Evolutionary conservation across 2,113 vertebrate genomes (phyloP).

Genomic region (Phalacrocorax carbo): DNA sequence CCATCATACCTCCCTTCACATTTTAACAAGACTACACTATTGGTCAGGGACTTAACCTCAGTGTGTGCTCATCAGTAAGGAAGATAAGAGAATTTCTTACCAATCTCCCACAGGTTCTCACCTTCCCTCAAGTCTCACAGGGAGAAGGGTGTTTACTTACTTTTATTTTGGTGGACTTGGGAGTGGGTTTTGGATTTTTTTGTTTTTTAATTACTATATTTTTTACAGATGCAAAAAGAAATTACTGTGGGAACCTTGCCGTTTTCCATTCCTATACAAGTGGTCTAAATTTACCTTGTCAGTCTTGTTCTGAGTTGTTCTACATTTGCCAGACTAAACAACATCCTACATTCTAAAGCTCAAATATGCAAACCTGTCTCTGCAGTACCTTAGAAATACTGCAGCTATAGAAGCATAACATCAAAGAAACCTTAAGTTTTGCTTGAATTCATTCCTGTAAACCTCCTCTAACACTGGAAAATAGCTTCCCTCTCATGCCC

Average conservation of each 20-base stretch:
- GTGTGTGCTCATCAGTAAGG: neutral
- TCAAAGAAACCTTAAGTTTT: neutral
- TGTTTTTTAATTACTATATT: neutral
- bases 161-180: neutral
- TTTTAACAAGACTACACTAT: neutral
- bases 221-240: neutral
- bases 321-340: neutral
- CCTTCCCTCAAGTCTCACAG: neutral
- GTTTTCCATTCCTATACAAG: neutral
- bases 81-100: neutral
- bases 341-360: neutral
- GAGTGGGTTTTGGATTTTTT: no score
- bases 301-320: neutral
- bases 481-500: neutral
- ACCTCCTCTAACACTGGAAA: neutral
- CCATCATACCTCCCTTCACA: neutral
- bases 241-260: neutral
- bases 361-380: neutral
- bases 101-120: neutral
- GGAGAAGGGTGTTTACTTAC: neutral
- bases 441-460: neutral
- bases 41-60: neutral
- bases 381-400: neutral
- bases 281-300: neutral
- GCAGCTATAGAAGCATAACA: neutral